Conservation (phyloP, 64 coral and sea anemone species). For the Dendronephthya gigantea region DNA sequence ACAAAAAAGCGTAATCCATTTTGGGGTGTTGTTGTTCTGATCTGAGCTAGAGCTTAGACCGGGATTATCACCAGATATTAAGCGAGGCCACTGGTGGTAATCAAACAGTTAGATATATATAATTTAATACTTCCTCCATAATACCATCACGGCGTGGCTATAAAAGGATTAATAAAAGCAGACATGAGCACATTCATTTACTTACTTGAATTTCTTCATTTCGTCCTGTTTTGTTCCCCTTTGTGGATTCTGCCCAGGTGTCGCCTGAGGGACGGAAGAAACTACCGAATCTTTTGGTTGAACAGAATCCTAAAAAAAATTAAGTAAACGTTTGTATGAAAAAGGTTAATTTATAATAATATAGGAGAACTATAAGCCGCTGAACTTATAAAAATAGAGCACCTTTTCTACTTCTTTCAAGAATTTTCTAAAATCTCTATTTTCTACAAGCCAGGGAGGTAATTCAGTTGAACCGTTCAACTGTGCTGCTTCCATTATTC, state of each 20-base stretch:
- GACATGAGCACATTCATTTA: too few relatives aligned
- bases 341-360: too few relatives aligned
- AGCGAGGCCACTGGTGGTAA: too few relatives aligned
- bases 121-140: too few relatives aligned
- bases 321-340: background rate
- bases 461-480: background rate
- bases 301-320: background rate
- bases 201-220: constrained; percentile 14
- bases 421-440: constrained; percentile 20
- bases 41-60: too few relatives aligned
- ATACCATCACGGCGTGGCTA: too few relatives aligned
- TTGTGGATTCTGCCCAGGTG: background rate
- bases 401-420: background rate
- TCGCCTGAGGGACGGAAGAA: background rate
- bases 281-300: background rate
- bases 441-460: background rate
- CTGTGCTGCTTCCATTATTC: constrained; percentile 16
- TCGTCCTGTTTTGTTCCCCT: constrained; percentile 1
- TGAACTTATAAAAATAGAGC: background rate
- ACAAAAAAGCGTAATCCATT: too few relatives aligned
- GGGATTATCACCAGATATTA: too few relatives aligned
- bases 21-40: too few relatives aligned
- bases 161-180: too few relatives aligned
- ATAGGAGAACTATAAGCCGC: too few relatives aligned
- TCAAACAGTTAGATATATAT: too few relatives aligned